Conservation (phyloP, 1,140 invertebrate species). For the Drusus annulatus region DNA sequence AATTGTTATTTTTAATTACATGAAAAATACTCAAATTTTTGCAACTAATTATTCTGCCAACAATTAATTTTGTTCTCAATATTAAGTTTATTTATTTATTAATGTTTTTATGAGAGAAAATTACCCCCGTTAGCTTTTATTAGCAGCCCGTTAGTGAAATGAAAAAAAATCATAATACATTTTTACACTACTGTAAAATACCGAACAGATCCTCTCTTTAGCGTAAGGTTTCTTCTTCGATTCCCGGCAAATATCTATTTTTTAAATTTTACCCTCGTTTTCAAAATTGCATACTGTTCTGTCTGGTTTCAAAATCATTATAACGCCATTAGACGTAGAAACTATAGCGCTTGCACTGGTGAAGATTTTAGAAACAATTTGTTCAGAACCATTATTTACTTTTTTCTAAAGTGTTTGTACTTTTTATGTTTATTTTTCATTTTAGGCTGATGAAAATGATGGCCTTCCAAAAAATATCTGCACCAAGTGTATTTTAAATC, state of each 20-base stretch:
- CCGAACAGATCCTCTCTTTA: too few relatives aligned
- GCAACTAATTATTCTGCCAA: background rate
- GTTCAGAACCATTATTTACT: background rate
- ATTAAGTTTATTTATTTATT: too few relatives aligned
- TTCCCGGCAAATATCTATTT: background rate
- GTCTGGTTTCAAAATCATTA: background rate
- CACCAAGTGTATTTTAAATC: conserved; percentile 49
- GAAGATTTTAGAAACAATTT: too few relatives aligned
- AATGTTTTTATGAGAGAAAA: too few relatives aligned
- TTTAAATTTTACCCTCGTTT: background rate
- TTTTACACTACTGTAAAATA: background rate
- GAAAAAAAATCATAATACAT: background rate
- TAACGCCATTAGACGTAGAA: background rate
- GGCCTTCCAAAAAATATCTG: conserved; percentile 55
- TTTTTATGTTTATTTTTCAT: too few relatives aligned
- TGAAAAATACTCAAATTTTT: background rate
- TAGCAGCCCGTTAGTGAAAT: too few relatives aligned
- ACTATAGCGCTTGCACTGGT: too few relatives aligned
- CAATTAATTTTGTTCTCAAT: too few relatives aligned
- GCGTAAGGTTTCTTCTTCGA: background rate
- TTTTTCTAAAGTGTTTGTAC: background rate
- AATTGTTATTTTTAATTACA: background rate
- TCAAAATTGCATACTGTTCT: background rate
- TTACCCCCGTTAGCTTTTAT: too few relatives aligned
- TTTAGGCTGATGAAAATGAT: conserved; percentile 60